phyloP scores from a whole-genome alignment of 1,140 invertebrate species.

The Drosophila tristis region DNA sequence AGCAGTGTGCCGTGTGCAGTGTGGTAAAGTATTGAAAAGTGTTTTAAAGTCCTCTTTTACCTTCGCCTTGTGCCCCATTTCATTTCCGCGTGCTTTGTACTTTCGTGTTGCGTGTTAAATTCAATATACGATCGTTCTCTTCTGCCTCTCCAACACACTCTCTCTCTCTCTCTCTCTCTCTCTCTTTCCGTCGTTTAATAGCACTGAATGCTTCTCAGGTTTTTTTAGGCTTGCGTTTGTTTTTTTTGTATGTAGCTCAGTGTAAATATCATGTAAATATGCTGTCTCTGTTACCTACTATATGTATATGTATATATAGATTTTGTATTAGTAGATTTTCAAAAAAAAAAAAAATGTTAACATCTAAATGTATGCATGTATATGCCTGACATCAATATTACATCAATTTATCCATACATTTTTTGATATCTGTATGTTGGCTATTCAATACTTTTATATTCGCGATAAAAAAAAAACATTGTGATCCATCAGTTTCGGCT shows the following conservation, averaged over 20 bases:
- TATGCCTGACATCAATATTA: slow-evolving; percentile 8
- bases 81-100: slow-evolving; percentile 44
- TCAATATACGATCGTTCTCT: slow-evolving; percentile 24
- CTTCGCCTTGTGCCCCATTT: slow-evolving; percentile 10
- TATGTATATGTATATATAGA: slow-evolving; percentile 25
- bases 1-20: slow-evolving; percentile 10
- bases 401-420: slow-evolving; percentile 11
- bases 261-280: slow-evolving; percentile 57
- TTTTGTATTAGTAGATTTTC: slow-evolving; percentile 24
- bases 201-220: slow-evolving; percentile 18
- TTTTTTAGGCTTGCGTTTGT: not conserved
- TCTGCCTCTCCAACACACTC: not conserved
- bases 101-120: slow-evolving; percentile 31
- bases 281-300: slow-evolving; percentile 12
- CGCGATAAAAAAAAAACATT: slow-evolving; percentile 14
- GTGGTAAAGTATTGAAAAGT: not conserved
- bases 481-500: slow-evolving; percentile 12
- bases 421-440: not conserved
- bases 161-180: not conserved
- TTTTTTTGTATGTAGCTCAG: slow-evolving; percentile 16
- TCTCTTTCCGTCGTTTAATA: no score
- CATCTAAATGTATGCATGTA: not conserved
- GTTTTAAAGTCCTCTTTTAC: not conserved
- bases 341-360: slow-evolving; percentile 12
- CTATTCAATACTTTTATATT: not conserved